phyloP scores from a whole-genome alignment of 2,888 invertebrate genomes.

The Zeuzera pyrina region DNA sequence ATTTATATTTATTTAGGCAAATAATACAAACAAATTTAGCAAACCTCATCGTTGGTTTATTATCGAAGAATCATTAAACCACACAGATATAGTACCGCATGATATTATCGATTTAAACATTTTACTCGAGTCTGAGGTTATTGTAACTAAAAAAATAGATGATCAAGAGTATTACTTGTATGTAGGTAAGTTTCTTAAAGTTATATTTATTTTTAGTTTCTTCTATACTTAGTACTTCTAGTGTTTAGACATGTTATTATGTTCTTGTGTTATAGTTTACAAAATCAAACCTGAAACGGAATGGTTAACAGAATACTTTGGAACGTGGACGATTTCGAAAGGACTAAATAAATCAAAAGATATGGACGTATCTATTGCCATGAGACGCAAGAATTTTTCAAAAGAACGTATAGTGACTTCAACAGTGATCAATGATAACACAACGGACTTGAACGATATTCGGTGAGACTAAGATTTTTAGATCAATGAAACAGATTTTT shows the following conservation, averaged over 20 bases:
- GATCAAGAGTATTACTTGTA: conserved; percentile 19
- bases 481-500: no score
- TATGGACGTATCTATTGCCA: conserved; percentile 18
- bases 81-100: conserved; percentile 10
- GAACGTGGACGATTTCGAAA: conserved; percentile 27
- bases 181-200: conserved; percentile 27
- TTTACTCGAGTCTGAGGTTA: conserved; percentile 39
- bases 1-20: conserved; percentile 24
- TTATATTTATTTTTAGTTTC: not conserved
- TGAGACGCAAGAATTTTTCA: conserved; percentile 37
- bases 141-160: conserved; percentile 22
- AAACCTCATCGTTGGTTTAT: conserved; percentile 43
- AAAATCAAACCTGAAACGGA: conserved; percentile 24
- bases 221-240: not conserved
- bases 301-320: conserved; percentile 34
- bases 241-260: not conserved
- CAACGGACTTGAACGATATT: conserved; percentile 28
- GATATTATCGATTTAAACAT: conserved; percentile 24
- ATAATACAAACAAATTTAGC: conserved; percentile 23
- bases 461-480: no score
- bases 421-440: conserved; percentile 23
- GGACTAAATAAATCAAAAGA: conserved; percentile 27
- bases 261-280: conserved; percentile 31
- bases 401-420: conserved; percentile 17
- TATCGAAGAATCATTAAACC: conserved; percentile 18